Evolutionary conservation across 2,113 vertebrate genomes (phyloP).

Genomic region (Epinephelus moara): DNA sequence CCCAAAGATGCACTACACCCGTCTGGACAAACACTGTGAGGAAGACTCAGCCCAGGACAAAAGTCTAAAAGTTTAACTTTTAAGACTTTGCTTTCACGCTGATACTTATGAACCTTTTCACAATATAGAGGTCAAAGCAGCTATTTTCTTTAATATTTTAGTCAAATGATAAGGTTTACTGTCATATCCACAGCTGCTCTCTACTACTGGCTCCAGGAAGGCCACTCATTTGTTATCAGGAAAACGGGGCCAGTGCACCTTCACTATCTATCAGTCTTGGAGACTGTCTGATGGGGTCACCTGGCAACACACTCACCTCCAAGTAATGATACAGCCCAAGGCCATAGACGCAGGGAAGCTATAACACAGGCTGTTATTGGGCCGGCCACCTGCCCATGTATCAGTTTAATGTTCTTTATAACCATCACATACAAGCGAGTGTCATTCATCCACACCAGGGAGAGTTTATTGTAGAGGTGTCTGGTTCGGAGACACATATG

Average conservation of each 20-base stretch:
- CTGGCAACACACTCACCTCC: conserved; percentile 54
- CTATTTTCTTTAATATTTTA: conserved; percentile 20
- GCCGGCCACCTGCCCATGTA: conserved; percentile 48
- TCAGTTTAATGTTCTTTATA: conserved; percentile 66
- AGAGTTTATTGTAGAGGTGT: conserved; percentile 44
- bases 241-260: conserved; percentile 47
- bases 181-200: conserved; percentile 40
- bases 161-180: conserved; percentile 18
- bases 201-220: conserved; percentile 27
- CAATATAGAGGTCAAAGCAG: not conserved
- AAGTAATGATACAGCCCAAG: conserved; percentile 69
- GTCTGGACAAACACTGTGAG: conserved; percentile 24
- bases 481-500: conserved; percentile 9
- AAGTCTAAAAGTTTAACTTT: not conserved
- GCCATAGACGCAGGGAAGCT: conserved; percentile 55
- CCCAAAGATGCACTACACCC: conserved; percentile 29
- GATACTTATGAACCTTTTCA: not conserved
- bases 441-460: conserved; percentile 52
- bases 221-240: conserved; percentile 49
- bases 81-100: not conserved
- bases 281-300: conserved; percentile 52
- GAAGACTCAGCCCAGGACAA: not conserved
- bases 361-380: conserved; percentile 59
- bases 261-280: conserved; percentile 48
- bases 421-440: conserved; percentile 55